Percentiles rank a stretch among this genome's conserved stretches.
phyloP scores from a whole-genome alignment of 2,797 vertebrate species.

The Anas bahamensis region DNA sequence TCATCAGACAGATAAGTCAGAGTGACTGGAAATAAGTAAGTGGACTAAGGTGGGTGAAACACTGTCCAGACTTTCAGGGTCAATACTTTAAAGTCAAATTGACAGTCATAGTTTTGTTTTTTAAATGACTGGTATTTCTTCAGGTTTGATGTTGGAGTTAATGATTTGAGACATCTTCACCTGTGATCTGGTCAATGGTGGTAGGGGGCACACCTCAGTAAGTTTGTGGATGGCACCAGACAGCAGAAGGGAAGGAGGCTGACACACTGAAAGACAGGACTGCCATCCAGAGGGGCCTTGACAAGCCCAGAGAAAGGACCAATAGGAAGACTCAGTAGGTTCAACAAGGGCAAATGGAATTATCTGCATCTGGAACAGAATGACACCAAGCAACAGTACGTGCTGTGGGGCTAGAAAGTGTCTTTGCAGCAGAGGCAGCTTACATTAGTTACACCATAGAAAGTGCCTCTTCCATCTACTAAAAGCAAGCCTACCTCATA shows the following conservation, averaged over 20 bases:
- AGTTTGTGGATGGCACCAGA: not conserved
- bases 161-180: not conserved
- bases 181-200: not conserved
- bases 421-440: not conserved
- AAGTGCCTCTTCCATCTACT: not conserved
- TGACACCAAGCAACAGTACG: not conserved
- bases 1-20: not conserved
- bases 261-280: not conserved
- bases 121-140: not conserved
- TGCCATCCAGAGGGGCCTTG: not conserved
- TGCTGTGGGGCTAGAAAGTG: not conserved
- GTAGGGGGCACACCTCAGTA: not conserved
- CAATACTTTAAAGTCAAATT: not conserved
- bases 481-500: not conserved
- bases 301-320: not conserved
- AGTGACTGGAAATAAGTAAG: not conserved
- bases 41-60: not conserved
- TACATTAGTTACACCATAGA: not conserved
- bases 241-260: not conserved
- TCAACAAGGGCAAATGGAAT: not conserved
- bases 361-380: not conserved
- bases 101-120: not conserved
- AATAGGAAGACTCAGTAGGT: not conserved
- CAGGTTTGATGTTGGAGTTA: not conserved
- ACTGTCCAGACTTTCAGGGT: not conserved